phyloP scores from a whole-genome alignment of 2,113 vertebrate genomes.

The Anolis carolinensis region DNA sequence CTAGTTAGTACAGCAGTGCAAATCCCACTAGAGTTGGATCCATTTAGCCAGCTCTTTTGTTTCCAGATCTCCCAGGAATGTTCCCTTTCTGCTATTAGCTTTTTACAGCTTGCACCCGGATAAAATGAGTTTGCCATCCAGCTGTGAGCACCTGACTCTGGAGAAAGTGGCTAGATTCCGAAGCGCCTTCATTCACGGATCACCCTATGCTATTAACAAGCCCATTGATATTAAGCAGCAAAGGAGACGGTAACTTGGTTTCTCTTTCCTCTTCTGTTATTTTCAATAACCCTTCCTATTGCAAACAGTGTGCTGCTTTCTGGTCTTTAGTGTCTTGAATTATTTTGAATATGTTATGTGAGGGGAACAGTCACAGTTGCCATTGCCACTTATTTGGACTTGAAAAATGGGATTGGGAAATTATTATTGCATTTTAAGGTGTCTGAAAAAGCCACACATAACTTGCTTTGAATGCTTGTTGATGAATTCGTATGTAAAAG shows the following conservation, averaged over 20 bases:
- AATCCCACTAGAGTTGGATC: conserved; percentile 15
- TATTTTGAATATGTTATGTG: neutral
- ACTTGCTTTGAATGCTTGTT: neutral
- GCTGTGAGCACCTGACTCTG: conserved; percentile 84
- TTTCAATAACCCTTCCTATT: conserved; percentile 44
- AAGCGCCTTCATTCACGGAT: conserved; percentile 85
- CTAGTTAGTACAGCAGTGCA: conserved; percentile 41
- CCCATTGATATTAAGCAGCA: conserved; percentile 94
- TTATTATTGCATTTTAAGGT: no score
- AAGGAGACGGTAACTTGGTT: conserved; percentile 84
- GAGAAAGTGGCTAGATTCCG: conserved; percentile 86
- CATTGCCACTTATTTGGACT: neutral
- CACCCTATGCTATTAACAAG: conserved; percentile 91
- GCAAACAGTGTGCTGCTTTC: conserved; percentile 39
- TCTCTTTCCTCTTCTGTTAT: conserved; percentile 53
- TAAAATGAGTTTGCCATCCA: conserved; percentile 90
- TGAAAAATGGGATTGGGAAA: conserved; percentile 5
- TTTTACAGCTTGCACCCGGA: conserved; percentile 55
- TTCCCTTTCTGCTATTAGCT: conserved; percentile 56
- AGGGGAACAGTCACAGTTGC: neutral
- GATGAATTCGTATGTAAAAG: neutral
- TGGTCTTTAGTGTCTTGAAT: conserved; percentile 3
- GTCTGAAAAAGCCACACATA: neutral
- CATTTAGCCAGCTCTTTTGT: conserved; percentile 47
- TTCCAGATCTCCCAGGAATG: conserved; percentile 65